Conservation (phyloP, 2,797 vertebrate genomes). For the Xenops minutus region DNA sequence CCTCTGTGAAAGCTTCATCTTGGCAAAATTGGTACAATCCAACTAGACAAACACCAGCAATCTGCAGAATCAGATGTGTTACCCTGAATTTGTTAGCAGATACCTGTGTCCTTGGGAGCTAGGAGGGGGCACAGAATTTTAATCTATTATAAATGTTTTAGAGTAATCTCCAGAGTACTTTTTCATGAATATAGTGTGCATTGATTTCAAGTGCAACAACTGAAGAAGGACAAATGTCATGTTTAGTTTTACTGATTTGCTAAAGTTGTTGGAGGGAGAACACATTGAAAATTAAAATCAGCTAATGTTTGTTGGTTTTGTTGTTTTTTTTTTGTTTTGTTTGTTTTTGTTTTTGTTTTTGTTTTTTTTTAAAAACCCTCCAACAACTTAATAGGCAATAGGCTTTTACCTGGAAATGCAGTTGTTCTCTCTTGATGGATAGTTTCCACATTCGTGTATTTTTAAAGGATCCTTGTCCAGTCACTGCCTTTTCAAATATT, state of each 20-base stretch:
- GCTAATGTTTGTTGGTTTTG: not conserved
- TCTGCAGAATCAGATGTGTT: not conserved
- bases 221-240: not conserved
- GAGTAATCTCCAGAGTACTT: not conserved
- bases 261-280: not conserved
- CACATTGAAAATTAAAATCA: not conserved
- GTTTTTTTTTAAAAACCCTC: not conserved
- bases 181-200: not conserved
- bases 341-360: not conserved
- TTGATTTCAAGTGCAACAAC: not conserved
- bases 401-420: conserved; percentile 9
- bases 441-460: not conserved
- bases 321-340: not conserved
- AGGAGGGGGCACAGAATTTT: not conserved
- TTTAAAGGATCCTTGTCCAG: not conserved
- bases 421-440: not conserved
- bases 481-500: conserved; percentile 43
- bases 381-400: no score
- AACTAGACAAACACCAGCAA: not conserved
- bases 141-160: not conserved
- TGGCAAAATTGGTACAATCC: not conserved
- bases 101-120: not conserved
- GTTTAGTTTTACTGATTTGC: not conserved
- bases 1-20: conserved; percentile 4
- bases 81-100: not conserved